Conservation (phyloP, 2,113 vertebrate species). For the Hystrix cristata region DNA sequence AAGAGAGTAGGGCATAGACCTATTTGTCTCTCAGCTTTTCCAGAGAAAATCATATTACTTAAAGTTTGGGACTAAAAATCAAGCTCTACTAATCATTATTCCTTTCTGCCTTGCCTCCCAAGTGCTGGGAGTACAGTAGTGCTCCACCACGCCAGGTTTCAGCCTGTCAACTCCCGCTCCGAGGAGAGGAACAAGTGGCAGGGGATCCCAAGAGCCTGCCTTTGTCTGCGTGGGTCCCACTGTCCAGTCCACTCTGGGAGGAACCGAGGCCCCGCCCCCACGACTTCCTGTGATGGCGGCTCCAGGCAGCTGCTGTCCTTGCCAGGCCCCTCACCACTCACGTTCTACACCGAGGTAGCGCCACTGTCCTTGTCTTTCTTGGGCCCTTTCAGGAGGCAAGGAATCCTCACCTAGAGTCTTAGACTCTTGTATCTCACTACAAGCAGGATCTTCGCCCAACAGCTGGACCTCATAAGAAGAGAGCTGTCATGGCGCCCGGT, state of each 20-base stretch:
- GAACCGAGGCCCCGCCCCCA: not conserved
- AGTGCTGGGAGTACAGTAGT: not conserved
- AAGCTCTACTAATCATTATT: not conserved
- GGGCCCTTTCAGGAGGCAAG: not conserved
- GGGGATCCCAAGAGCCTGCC: not conserved
- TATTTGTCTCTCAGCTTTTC: not conserved
- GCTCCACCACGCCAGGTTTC: not conserved
- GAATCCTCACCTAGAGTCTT: accelerated
- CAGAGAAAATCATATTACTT: not conserved
- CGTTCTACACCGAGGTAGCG: not conserved
- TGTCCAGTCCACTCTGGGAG: not conserved
- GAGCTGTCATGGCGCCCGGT: accelerated
- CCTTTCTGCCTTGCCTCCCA: not conserved
- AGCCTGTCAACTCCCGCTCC: not conserved
- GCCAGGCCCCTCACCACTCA: not conserved
- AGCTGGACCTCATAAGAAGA: not conserved
- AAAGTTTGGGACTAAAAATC: not conserved
- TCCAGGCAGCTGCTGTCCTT: not conserved
- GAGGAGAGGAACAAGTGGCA: not conserved
- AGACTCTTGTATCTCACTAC: accelerated
- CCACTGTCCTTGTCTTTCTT: not conserved
- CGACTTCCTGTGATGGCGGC: not conserved
- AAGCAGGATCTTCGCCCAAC: not conserved
- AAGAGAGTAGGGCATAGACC: not conserved
- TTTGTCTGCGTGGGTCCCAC: not conserved